Evolutionary conservation across 2,797 vertebrate species (phyloP).

Genomic region (Lutjanus campechanus): DNA sequence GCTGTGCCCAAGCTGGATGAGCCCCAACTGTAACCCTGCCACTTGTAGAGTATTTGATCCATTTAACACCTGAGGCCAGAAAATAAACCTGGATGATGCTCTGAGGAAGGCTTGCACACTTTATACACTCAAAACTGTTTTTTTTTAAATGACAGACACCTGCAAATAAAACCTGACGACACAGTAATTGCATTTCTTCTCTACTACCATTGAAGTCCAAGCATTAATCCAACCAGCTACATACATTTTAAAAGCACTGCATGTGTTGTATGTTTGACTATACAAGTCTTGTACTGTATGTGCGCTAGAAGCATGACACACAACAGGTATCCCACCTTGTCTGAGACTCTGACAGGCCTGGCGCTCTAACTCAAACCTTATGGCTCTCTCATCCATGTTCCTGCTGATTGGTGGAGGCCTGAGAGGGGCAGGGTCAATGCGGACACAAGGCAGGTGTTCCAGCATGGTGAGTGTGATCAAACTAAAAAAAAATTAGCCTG

Average conservation of each 20-base stretch:
- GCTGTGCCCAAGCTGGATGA: slow-evolving; percentile 42
- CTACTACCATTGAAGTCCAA: not conserved
- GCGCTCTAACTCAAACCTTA: slow-evolving; percentile 78
- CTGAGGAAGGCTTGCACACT: slow-evolving; percentile 1
- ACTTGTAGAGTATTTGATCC: slow-evolving; percentile 57
- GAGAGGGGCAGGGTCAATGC: slow-evolving; percentile 70
- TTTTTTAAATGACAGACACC: slow-evolving; percentile 6
- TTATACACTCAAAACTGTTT: not conserved
- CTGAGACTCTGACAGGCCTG: slow-evolving; percentile 81
- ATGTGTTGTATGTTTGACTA: not conserved
- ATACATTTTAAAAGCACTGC: not conserved
- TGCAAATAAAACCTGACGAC: not conserved
- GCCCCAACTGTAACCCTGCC: slow-evolving; percentile 61
- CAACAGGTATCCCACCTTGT: slow-evolving; percentile 77
- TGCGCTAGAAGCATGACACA: slow-evolving; percentile 5
- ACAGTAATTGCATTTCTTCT: not conserved
- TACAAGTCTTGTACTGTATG: not conserved
- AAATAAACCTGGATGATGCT: slow-evolving; percentile 59
- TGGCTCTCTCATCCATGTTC: slow-evolving; percentile 69
- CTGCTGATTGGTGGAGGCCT: slow-evolving; percentile 74
- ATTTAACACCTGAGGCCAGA: slow-evolving; percentile 54
- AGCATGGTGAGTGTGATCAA: slow-evolving; percentile 65
- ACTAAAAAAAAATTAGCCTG: slow-evolving; percentile 19
- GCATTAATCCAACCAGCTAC: not conserved
- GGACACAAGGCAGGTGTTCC: slow-evolving; percentile 69